These are phyloP conservation scores for Pinna nobilis DNA, from an alignment of 1,140 invertebrate species.

Conservation along the genomic window DNA sequence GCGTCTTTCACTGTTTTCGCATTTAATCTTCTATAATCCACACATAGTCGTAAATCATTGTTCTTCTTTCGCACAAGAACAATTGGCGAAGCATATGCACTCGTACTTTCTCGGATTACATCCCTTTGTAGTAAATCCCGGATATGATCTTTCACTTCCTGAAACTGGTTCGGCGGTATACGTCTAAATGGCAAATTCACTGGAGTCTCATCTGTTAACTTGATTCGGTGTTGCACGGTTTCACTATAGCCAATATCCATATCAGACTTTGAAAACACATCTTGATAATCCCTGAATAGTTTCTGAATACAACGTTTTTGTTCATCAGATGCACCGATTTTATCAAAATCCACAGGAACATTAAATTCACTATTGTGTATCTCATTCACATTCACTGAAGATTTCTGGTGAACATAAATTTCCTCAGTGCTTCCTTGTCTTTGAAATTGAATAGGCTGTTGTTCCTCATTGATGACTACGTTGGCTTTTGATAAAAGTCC, in stretches of 20 bases:
- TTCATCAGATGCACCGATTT: too few relatives aligned
- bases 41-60: conserved; percentile 44
- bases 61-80: conserved; percentile 47
- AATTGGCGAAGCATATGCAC: conserved; percentile 33
- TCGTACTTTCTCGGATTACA: conserved; percentile 25
- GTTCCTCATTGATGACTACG: too few relatives aligned
- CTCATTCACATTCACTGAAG: background rate
- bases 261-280: conserved; percentile 13
- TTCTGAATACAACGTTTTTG: background rate
- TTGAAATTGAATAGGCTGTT: too few relatives aligned
- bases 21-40: conserved; percentile 47
- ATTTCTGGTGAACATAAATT: background rate
- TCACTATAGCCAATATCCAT: conserved; percentile 30
- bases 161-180: conserved; percentile 36
- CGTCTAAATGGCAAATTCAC: conserved; percentile 16
- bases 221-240: conserved; percentile 30
- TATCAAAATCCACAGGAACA: too few relatives aligned
- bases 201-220: conserved; percentile 29
- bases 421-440: too few relatives aligned
- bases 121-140: conserved; percentile 18
- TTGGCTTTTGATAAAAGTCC: too few relatives aligned
- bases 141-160: too few relatives aligned
- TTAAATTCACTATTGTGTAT: background rate
- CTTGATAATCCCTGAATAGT: conserved; percentile 12
- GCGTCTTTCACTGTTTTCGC: conserved; percentile 20